These are phyloP conservation scores for Alloscopus bannaensis DNA, from an alignment of 2,888 invertebrate species.

Conservation along the genomic window DNA sequence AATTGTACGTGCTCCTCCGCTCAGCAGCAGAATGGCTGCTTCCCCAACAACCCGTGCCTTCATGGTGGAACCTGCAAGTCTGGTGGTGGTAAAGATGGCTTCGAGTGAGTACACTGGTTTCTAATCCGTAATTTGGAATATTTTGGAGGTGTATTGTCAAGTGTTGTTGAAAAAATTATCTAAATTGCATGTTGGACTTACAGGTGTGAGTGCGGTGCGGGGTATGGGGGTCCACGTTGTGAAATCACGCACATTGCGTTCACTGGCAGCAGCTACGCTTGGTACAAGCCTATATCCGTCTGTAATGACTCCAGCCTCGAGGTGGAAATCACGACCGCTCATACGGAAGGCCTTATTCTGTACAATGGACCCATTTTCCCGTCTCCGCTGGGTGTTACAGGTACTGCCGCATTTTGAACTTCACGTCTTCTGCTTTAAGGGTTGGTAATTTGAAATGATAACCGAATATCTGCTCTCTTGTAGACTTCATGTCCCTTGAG, in stretches of 20 bases:
- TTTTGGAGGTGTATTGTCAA: no score
- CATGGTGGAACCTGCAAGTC: constrained; percentile 68
- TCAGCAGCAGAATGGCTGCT: constrained; percentile 74
- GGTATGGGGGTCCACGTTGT: constrained; percentile 90
- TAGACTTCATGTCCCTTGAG: constrained; percentile 94
- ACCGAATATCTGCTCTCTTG: constrained; percentile 59
- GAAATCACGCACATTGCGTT: constrained; percentile 93
- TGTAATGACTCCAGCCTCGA: constrained; percentile 90
- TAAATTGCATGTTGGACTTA: constrained; percentile 9
- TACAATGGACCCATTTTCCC: constrained; percentile 86
- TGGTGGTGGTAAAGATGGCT: constrained; percentile 61
- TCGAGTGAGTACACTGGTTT: constrained; percentile 45
- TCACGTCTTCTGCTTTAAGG: constrained; percentile 16
- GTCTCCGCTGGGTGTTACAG: constrained; percentile 63
- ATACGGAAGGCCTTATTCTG: constrained; percentile 88
- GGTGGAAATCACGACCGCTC: constrained; percentile 85
- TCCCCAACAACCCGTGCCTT: constrained; percentile 73
- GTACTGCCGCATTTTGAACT: constrained; percentile 44
- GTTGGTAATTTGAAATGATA: constrained; percentile 2
- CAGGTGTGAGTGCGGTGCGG: constrained; percentile 88
- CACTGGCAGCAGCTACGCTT: constrained; percentile 93
- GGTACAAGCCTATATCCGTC: constrained; percentile 90
- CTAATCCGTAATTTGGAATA: neutral
- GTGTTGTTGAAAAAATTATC: constrained; percentile 29
- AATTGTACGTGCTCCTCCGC: constrained; percentile 75